Evolutionary conservation across 2,888 invertebrate genomes (phyloP).

Genomic region (Nymphalis polychloros): DNA sequence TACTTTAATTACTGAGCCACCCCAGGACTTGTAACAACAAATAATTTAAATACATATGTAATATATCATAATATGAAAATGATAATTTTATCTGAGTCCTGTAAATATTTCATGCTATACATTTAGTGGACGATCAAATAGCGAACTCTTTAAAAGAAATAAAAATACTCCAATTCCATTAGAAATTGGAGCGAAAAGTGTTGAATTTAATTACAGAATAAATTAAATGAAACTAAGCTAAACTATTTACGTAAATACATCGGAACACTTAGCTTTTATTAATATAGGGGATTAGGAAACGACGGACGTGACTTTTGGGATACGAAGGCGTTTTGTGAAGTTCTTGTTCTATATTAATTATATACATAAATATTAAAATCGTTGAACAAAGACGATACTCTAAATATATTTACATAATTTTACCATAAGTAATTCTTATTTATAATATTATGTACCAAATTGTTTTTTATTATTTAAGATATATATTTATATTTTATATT

Average conservation of each 20-base stretch:
- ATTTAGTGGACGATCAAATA: neutral
- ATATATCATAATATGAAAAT: no score
- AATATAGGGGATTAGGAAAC: neutral
- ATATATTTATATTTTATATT: no score
- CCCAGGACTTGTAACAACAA: no score
- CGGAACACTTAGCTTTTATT: neutral
- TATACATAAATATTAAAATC: no score
- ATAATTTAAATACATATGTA: no score
- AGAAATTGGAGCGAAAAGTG: conserved; percentile 17
- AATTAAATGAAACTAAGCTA: neutral
- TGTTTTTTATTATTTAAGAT: no score
- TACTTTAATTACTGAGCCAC: no score
- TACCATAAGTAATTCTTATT: no score
- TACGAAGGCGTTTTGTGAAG: neutral
- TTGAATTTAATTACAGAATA: conserved; percentile 2
- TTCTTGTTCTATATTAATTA: neutral
- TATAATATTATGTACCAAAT: no score
- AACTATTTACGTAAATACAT: neutral
- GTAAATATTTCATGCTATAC: neutral
- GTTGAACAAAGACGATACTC: no score
- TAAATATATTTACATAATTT: no score
- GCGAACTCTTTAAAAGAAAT: conserved; percentile 19
- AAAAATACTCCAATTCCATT: conserved; percentile 27
- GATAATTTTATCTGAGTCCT: no score
- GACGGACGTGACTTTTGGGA: neutral